Evolutionary conservation across 1,140 invertebrate species (phyloP), one percentile per base, ranked within the genome.

Genomic region (Drosophila funebris): DNA sequence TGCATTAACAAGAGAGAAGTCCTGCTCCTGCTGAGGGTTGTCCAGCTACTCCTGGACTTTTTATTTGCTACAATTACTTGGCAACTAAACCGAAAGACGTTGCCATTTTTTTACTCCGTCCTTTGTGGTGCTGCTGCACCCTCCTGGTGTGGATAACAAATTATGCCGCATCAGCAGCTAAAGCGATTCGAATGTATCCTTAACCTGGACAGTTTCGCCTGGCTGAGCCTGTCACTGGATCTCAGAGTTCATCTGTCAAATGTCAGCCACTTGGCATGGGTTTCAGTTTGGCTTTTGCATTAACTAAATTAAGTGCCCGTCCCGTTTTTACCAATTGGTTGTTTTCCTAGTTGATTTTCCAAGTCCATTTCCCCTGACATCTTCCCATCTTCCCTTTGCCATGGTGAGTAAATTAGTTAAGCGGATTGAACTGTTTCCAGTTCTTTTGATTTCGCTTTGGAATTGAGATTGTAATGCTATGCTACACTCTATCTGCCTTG

Each of bases 241-340:
- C 56, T 39, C 48, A 48, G 27, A 88, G 68, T 82, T 90, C 85
- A 90, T 90, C 85, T 90, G 85, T 90, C 85, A 90, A 90, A 73
- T 79, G 85, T 90, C 85, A 90, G 54, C 36, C 22, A 61, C 20
- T 48, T 60, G 46, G 29, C 29, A 20, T 33, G 37, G 13, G 37
- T 16, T 37, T 18, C 8, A 7, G 9, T 69, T 16, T 52, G 37
- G 11, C 13, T 14, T 31, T 81, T 85, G 67, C 82, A 87, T 85
- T 85, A 85, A 81, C 82, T 85, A 85, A 85, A 85, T 85, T 81
- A 85, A 85, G 82, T 87, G 78, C 67, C 81, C 62, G 76, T 76
- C 70, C 33, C 36, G 37, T 50, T 43, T 90, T 90, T 82, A 78
- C 48, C 78, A 78, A 88, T 88, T 76, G 82, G 6, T 76, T 48